Conservation (phyloP, 2,113 vertebrate genomes). For the Ctenomys sociabilis region DNA sequence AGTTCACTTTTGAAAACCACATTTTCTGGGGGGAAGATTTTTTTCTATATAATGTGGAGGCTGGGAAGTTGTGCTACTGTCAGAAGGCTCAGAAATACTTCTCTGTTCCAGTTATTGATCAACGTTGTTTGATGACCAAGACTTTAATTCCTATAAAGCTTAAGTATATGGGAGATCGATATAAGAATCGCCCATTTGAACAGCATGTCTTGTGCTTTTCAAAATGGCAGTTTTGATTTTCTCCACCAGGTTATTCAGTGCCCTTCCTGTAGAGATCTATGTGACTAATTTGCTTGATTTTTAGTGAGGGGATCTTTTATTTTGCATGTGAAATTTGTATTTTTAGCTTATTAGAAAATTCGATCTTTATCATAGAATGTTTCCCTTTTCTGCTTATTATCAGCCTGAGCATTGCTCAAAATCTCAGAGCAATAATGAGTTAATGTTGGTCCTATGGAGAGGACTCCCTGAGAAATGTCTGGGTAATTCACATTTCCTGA, state of each 20-base stretch:
- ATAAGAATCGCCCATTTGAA: slow-evolving; percentile 30
- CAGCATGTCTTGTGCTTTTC: slow-evolving; percentile 24
- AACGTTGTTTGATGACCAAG: slow-evolving; percentile 71
- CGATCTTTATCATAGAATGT: neutral
- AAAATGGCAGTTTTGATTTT: slow-evolving; percentile 67
- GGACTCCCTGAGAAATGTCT: neutral
- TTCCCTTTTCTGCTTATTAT: neutral
- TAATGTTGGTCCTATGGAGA: neutral
- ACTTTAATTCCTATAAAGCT: slow-evolving; percentile 66
- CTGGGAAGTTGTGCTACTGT: slow-evolving; percentile 43
- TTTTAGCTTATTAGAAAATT: slow-evolving; percentile 59
- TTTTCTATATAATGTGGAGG: neutral
- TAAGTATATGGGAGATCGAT: slow-evolving; percentile 56
- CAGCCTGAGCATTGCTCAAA: neutral
- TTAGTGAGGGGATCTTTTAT: slow-evolving; percentile 44
- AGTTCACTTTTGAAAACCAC: slow-evolving; percentile 56
- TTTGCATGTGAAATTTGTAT: slow-evolving; percentile 48
- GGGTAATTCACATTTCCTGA: slow-evolving; percentile 35
- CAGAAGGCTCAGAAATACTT: slow-evolving; percentile 58
- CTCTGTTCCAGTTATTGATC: slow-evolving; percentile 64
- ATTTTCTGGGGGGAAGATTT: slow-evolving; percentile 39
- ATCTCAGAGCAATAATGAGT: slow-evolving; percentile 7
- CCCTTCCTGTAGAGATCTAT: slow-evolving; percentile 7
- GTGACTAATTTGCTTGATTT: slow-evolving; percentile 44
- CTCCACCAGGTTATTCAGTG: neutral